phyloP scores from a whole-genome alignment of 2,888 invertebrate species.

The Drosophila incognita region DNA sequence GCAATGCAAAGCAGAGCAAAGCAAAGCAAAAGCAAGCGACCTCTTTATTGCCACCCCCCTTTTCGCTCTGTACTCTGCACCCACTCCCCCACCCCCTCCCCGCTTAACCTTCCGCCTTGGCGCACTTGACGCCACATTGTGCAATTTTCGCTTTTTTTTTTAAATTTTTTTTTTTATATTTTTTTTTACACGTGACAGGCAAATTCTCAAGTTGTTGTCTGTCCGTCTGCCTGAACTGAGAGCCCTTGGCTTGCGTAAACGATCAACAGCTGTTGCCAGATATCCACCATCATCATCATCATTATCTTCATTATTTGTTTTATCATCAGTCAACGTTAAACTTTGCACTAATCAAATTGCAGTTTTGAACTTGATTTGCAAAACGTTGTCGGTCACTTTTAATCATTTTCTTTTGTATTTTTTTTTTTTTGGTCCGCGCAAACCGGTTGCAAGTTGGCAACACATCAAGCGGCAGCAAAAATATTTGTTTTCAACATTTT shows the following conservation, averaged over 20 bases:
- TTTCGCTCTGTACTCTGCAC: slow-evolving; percentile 3
- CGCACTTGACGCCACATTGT: slow-evolving; percentile 71
- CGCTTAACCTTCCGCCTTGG: background rate
- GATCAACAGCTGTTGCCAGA: slow-evolving; percentile 21
- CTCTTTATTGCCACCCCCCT: slow-evolving; percentile 61
- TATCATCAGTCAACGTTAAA: background rate
- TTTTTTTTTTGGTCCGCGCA: slow-evolving; percentile 11
- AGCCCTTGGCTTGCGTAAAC: slow-evolving; percentile 46
- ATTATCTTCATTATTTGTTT: slow-evolving; percentile 2
- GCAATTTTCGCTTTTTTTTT: slow-evolving; percentile 70
- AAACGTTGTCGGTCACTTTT: slow-evolving; percentile 22
- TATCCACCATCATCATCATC: slow-evolving; percentile 15
- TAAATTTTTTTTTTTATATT: background rate
- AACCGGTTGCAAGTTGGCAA: slow-evolving; percentile 42
- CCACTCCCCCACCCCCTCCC: background rate
- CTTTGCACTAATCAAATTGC: slow-evolving; percentile 58
- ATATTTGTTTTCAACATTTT: background rate
- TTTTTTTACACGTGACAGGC: slow-evolving; percentile 74
- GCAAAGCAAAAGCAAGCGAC: slow-evolving; percentile 59
- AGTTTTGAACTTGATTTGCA: slow-evolving; percentile 66
- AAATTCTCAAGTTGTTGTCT: slow-evolving; percentile 46
- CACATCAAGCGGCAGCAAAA: background rate
- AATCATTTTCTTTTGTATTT: slow-evolving; percentile 13
- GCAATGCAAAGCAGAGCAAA: slow-evolving; percentile 52
- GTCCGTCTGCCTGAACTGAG: background rate